Conservation (phyloP, 2,888 invertebrate species). For the Leucoptera coffeella region DNA sequence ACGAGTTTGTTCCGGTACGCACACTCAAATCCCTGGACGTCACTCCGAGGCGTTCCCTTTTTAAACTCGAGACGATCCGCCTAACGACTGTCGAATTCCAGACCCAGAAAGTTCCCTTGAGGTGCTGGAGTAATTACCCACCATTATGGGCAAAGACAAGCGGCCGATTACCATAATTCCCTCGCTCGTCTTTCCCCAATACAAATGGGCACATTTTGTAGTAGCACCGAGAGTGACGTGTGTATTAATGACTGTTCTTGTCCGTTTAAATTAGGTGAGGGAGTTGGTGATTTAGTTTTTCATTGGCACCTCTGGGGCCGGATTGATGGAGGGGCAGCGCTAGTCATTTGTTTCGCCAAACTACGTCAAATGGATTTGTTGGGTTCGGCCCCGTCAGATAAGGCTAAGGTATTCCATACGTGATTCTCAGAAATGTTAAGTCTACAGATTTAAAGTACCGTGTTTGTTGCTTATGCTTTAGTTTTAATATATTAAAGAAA, state of each 20-base stretch:
- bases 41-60: conserved; percentile 45
- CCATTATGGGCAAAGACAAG: conserved; percentile 53
- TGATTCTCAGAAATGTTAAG: conserved; percentile 6
- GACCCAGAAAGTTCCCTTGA: conserved; percentile 40
- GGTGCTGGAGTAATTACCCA: conserved; percentile 47
- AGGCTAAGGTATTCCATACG: neutral
- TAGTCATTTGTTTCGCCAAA: conserved; percentile 1
- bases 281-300: conserved; percentile 48
- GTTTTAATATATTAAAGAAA: too few relatives aligned
- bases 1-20: conserved; percentile 21
- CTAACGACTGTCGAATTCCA: conserved; percentile 50
- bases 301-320: conserved; percentile 19
- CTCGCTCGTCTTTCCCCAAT: conserved; percentile 39
- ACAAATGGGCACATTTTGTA: conserved; percentile 52
- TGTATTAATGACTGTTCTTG: conserved; percentile 51
- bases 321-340: conserved; percentile 11
- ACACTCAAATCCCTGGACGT: conserved; percentile 30
- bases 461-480: too few relatives aligned
- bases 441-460: too few relatives aligned
- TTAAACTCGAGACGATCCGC: conserved; percentile 49
- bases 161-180: conserved; percentile 52
- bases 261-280: conserved; percentile 50
- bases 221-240: conserved; percentile 46
- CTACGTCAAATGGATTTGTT: neutral
- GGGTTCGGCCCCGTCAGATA: neutral